Percentiles rank a stretch among this genome's conserved stretches.
Evolutionary conservation across 2,113 vertebrate species (phyloP).

Genomic region (Elaphurus davidianus): DNA sequence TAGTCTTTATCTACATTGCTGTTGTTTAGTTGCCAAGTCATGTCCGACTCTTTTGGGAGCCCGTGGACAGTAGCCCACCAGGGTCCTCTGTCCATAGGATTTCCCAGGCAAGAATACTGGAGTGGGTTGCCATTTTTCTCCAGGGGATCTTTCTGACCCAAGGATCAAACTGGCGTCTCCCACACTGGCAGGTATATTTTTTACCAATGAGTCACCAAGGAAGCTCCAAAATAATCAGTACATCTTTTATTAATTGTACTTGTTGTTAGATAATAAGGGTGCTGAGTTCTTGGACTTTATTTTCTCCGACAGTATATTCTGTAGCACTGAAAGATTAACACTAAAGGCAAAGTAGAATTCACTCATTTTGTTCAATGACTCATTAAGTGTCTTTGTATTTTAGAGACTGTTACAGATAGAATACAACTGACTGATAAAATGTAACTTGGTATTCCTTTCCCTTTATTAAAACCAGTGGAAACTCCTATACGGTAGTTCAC

Average conservation of each 20-base stretch:
- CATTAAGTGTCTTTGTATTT: background rate
- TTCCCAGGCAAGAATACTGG: background rate
- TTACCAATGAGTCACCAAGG: background rate
- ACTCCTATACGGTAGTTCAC: background rate
- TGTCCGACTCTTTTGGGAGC: background rate
- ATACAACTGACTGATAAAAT: background rate
- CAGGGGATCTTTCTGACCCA: background rate
- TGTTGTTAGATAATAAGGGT: background rate
- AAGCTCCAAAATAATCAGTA: background rate
- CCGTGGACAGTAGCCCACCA: background rate
- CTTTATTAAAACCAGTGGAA: background rate
- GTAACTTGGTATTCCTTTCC: background rate
- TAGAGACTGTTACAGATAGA: background rate
- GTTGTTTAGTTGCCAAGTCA: background rate
- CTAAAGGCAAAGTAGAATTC: background rate
- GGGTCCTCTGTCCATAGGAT: background rate
- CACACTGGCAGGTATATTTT: background rate
- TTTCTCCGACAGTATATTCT: background rate
- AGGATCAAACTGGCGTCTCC: background rate
- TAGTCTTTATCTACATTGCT: background rate
- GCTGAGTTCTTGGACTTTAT: background rate
- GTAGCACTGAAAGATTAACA: background rate
- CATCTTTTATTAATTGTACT: background rate
- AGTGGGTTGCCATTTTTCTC: background rate
- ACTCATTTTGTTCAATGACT: background rate